Evolutionary conservation across 2,113 vertebrate species (phyloP), one percentile per base, ranked within the genome.

Genomic region (Thunnus maccoyii): DNA sequence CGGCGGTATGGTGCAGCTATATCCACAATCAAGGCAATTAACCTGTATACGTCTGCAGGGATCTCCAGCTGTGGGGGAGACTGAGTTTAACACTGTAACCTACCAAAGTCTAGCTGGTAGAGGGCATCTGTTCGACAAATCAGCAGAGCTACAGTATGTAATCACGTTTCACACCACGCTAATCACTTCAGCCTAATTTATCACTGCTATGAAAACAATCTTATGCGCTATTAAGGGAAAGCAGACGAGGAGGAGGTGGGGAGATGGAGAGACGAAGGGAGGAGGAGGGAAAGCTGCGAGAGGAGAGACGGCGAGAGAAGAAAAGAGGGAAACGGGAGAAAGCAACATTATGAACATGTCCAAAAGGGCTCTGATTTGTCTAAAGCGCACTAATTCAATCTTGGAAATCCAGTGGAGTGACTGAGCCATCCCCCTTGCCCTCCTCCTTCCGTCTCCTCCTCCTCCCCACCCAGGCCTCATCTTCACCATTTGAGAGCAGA

Each of bases 161-260:
- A 95, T 95, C 94, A 92, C 86, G 84, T 94, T 94, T 94, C 94
- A 95, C 94, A 89, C 91, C 82, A 80, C 76, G 84, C 94, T 94
- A 95, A 94, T 95, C 93, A 94, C 92, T 94, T 94, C 91, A 92
- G 90, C 85, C 83, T 92, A 90, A 94, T 94, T 94, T 93, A 92
- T 90, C 93, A 88, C 82, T 75, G 89, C 88, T 87, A 89, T 84
- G 83, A 93, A 94, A 93, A 94, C 90, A 91, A 86, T 90, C 89
- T 85, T 73, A 68, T 51, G 80, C 51, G 48, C 80, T 87, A 82
- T 83, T 89, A 75, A 79, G 61, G 76, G 79, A 80, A 64, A 69
- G 65, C 73, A 50, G 83, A 72, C 7, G 66, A 72, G 64, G 69
- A 72, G 46, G 46, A 16, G 16, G 25, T 16, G 18, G 22, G 46